Percentiles rank a stretch among this genome's conserved stretches.
Conservation (phyloP, 2,888 invertebrate species). For the Acanthosepion pharaonis region DNA sequence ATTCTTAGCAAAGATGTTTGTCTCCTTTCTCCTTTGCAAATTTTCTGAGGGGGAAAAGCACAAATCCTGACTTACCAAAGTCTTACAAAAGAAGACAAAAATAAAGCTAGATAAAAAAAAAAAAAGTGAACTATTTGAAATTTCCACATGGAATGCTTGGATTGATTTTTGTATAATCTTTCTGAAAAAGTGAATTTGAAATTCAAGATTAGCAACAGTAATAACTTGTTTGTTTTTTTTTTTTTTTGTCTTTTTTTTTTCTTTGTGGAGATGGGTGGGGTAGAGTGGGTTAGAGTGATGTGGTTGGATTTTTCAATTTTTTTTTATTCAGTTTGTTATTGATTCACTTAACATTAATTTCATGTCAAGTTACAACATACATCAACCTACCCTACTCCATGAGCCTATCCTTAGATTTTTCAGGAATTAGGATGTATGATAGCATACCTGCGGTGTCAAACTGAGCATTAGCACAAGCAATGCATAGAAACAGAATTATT, state of each 20-base stretch:
- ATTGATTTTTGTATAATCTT: too few species aligned
- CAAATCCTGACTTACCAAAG: too few species aligned
- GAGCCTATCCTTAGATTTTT: neutral
- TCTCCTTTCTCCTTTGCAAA: too few species aligned
- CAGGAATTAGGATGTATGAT: neutral
- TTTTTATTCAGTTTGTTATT: neutral
- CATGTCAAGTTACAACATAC: neutral
- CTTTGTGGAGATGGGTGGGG: neutral
- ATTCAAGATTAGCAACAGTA: too few species aligned
- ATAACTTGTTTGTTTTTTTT: neutral
- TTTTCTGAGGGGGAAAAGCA: too few species aligned
- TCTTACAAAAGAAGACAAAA: too few species aligned
- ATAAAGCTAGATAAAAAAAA: too few species aligned
- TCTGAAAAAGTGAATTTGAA: too few species aligned
- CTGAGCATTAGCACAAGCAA: neutral
- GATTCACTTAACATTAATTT: conserved; percentile 21
- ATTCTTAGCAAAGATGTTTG: too few species aligned
- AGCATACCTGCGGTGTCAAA: neutral
- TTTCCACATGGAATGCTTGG: too few species aligned
- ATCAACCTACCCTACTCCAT: neutral
- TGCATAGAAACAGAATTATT: neutral
- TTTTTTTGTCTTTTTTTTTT: neutral
- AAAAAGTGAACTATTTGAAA: too few species aligned
- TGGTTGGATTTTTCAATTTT: neutral
- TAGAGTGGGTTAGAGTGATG: neutral